Percentiles rank a stretch among this genome's conserved stretches.
Evolutionary conservation across 2,797 vertebrate genomes (phyloP).

Genomic region (Semotilus atromaculatus): DNA sequence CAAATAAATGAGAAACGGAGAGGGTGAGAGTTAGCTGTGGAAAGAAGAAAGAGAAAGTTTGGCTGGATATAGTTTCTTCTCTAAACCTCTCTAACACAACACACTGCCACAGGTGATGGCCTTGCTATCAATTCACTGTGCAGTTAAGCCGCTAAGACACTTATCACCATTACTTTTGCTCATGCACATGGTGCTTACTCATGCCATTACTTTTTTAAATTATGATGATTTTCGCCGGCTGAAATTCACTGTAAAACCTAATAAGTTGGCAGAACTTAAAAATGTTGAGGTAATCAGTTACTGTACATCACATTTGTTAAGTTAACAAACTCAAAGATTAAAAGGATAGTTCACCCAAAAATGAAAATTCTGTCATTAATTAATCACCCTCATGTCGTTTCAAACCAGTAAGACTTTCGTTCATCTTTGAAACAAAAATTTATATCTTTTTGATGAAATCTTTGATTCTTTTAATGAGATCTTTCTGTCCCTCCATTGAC

Average conservation of each 20-base stretch:
- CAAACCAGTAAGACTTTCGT: too few species aligned
- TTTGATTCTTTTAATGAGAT: too few species aligned
- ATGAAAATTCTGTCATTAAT: too few species aligned
- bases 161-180: not conserved
- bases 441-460: too few species aligned
- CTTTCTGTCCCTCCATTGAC: not conserved
- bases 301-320: not conserved
- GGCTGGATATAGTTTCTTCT: conserved; percentile 40
- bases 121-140: conserved; percentile 16
- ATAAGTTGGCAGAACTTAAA: not conserved
- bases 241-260: not conserved
- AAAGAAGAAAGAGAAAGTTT: conserved; percentile 56
- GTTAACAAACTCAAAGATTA: not conserved
- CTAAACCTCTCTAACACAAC: conserved; percentile 44
- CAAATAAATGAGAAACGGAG: conserved; percentile 50
- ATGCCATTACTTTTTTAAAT: not conserved
- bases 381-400: not conserved
- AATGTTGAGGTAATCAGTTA: not conserved
- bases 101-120: conserved; percentile 55
- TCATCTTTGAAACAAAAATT: not conserved
- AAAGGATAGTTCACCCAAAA: not conserved
- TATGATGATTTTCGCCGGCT: conserved; percentile 7
- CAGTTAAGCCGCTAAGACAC: not conserved
- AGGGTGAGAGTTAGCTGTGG: conserved; percentile 41
- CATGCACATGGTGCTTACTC: not conserved